phyloP scores from a whole-genome alignment of 2,888 invertebrate genomes.

The Crematogaster levior region DNA sequence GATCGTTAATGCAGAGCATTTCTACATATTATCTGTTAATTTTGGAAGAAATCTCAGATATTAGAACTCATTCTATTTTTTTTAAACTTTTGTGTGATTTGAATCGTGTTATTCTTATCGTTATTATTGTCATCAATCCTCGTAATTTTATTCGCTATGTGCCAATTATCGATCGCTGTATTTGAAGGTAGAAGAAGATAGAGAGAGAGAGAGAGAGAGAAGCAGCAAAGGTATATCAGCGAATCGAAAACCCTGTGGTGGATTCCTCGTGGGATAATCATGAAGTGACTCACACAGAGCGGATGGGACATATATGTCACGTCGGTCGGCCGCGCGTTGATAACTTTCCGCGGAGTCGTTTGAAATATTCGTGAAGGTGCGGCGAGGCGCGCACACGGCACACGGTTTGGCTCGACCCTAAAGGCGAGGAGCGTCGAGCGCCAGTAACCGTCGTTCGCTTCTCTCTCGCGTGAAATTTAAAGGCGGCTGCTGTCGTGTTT shows the following conservation, averaged over 20 bases:
- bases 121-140: neutral
- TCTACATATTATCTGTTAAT: too few species aligned
- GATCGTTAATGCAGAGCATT: too few species aligned
- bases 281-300: neutral
- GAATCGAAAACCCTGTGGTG: neutral
- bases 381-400: conserved; percentile 4
- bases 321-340: conserved; percentile 26
- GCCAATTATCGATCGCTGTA: neutral
- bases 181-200: neutral
- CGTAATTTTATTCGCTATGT: neutral
- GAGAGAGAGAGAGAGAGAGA: neutral
- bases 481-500: conserved; percentile 66
- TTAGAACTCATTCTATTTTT: neutral
- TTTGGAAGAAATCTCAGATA: neutral
- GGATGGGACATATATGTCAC: conserved; percentile 10
- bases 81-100: neutral
- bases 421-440: conserved; percentile 29
- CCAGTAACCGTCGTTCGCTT: conserved; percentile 47
- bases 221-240: neutral
- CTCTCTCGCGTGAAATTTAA: conserved; percentile 74
- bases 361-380: conserved; percentile 47
- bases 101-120: neutral
- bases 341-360: conserved; percentile 40
- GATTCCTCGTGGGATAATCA: conserved; percentile 14
- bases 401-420: conserved; percentile 18